Base-by-base conservation (phyloP, 2,113 vertebrate species). In the Hiodon tergisus region DNA sequence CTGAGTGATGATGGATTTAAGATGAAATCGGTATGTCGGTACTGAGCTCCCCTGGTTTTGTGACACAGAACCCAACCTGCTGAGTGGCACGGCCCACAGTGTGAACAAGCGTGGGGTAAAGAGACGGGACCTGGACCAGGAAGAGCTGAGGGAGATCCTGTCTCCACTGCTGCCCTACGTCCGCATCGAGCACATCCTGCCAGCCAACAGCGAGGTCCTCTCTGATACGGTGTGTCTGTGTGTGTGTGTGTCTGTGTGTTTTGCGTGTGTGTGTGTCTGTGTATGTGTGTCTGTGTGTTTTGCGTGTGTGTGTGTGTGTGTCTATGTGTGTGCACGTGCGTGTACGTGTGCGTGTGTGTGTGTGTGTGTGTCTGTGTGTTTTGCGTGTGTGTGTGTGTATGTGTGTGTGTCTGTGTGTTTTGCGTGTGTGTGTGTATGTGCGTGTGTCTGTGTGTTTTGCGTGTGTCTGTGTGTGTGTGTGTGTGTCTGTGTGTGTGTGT, bases 91-190 rank as follows among this genome's bases (percentile, higher is more conserved):
- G 72, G 96, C 97, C 77, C 97, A 99, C 85, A 99, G 97, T 62
- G 96, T 99, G 83, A 99, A 98, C 87, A 99, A 98, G 80, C 92
- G 97, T 78, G 97, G 97, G 17, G 95, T 99, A 62, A 98, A 98
- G 81, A 92, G 96, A 75, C 88, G 96, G 81, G 97, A 99, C 89
- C 92, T 99, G 89, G 97, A 99, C 71, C 85, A 94, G 3, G 97
- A 99, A 83, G 97, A 99, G 86, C 90, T 99, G 16, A 93, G 94
- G 82, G 97, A 99, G 81, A 97, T 96, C 79, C 90, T 99, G 76
- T 98, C 96, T 77, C 88, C 94, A 3, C 93, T 99, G 69, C 62
- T 98, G 76, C 95, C 97, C 69, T 97, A 94, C 78, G 92, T 99
- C 80, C 91, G 96, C 16, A 96, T 92, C 4, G 96, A 99, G 83